Evolutionary conservation across 2,888 invertebrate species (phyloP), one percentile per base, ranked within the genome.

Genomic region (Apomyelois bistriatella): DNA sequence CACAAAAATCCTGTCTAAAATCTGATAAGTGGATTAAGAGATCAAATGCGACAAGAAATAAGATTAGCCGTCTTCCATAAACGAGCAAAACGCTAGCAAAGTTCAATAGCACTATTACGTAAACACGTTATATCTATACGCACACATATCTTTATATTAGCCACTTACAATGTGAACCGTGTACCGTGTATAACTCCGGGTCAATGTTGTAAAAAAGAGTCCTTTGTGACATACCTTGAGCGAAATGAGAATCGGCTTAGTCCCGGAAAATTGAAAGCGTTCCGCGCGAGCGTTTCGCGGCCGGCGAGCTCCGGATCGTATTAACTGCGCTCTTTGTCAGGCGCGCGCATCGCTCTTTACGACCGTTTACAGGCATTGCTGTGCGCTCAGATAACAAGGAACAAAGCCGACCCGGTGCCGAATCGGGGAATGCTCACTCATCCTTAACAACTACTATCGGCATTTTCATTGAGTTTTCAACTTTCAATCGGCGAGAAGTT

Each of bases 231-330:
- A 75, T 77, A 76, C 74, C 76, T 75, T 71, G 72, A 73, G 72
- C 62, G 69, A 64, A 67, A 66, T 66, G 65, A 65, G 66, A 65
- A 68, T 66, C 73, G 71, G 72, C 73, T 76, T 73, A 76, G 75
- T 73, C 77, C 72, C 74, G 70, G 72, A 69, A 78, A 79, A 78
- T 79, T 79, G 75, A 79, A 79, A 74, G 72, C 76, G 75, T 75
- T 77, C 74, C 72, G 68, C 65, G 66, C 68, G 71, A 72, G 68
- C 66, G 65, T 62, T 65, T 17, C 30, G n/a, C 22, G 37, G 15
- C 40, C 6, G 40, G 9, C 37, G n/a, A 10, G 9, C 41, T 41
- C 48, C 55, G 58, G 68, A 69, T 72, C 73, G 70, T 65, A 76
- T 78, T 76, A 74, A 75, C 70, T 66, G 57, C 60, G 68, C 74